These are phyloP conservation scores for Ridgeia piscesae DNA, from an alignment of 1,140 invertebrate species.

Conservation along the genomic window DNA sequence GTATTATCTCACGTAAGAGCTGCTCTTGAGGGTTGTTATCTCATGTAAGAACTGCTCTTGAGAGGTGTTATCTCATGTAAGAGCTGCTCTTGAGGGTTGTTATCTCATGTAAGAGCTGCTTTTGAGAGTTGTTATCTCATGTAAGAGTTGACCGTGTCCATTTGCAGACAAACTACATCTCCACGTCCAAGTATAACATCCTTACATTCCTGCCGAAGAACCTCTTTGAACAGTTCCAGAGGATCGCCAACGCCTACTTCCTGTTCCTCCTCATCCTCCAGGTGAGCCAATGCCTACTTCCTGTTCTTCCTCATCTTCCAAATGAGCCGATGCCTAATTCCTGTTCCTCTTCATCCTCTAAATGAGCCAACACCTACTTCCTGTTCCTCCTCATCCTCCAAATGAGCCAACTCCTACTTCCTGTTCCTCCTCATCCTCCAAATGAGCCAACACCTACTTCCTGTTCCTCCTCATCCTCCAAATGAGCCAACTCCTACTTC, in stretches of 20 bases:
- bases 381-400: no score
- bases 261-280: slow-evolving; percentile 95
- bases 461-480: no score
- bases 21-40: background rate
- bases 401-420: no score
- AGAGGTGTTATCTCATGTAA: background rate
- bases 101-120: background rate
- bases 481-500: no score
- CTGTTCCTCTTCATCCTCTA: no score
- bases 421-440: no score
- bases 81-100: background rate
- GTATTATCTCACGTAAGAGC: background rate
- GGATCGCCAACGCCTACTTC: slow-evolving; percentile 97
- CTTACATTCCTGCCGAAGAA: slow-evolving; percentile 95
- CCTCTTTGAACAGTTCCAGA: slow-evolving; percentile 94
- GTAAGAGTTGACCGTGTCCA: slow-evolving; percentile 5
- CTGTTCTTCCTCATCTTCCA: no score
- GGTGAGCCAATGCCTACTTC: no score
- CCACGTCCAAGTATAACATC: slow-evolving; percentile 93
- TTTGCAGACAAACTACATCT: slow-evolving; percentile 93
- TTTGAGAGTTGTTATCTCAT: background rate
- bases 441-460: no score
- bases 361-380: no score
- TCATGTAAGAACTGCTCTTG: background rate
- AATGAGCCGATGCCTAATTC: no score